Conservation (phyloP, 64 coral and sea anemone species). For the Actinia equina region DNA sequence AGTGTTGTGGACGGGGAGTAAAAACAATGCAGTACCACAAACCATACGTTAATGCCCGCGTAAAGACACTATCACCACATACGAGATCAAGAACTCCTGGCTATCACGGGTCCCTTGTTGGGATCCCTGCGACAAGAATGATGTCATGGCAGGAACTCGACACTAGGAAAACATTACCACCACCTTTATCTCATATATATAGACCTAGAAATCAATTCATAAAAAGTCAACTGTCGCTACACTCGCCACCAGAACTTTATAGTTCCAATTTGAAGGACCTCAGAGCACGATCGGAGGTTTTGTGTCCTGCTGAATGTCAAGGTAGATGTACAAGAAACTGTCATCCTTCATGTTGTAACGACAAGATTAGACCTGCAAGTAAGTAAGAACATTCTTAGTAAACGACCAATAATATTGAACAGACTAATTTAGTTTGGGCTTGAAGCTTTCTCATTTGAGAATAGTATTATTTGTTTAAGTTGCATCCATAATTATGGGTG, state of each 20-base stretch:
- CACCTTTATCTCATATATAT: background rate
- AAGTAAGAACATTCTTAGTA: background rate
- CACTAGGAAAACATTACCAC: background rate
- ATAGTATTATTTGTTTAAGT: no score
- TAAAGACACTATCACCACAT: background rate
- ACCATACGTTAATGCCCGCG: background rate
- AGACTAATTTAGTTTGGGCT: no score
- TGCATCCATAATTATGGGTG: no score
- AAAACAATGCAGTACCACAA: background rate
- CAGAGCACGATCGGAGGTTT: background rate
- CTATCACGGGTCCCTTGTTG: background rate
- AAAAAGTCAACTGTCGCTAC: background rate
- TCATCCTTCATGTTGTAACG: background rate
- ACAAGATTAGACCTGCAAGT: background rate
- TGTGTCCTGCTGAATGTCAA: constrained; percentile 5
- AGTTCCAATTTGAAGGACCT: background rate
- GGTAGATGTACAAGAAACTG: constrained; percentile 3
- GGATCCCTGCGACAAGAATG: background rate
- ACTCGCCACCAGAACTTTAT: background rate
- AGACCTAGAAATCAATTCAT: background rate
- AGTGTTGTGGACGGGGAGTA: background rate
- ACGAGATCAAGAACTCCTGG: background rate
- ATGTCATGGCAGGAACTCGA: background rate
- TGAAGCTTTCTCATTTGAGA: no score
- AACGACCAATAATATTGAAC: no score